Base-by-base conservation (phyloP, 92 coral and sea anemone genomes). In the Epizoanthus ramosus region DNA sequence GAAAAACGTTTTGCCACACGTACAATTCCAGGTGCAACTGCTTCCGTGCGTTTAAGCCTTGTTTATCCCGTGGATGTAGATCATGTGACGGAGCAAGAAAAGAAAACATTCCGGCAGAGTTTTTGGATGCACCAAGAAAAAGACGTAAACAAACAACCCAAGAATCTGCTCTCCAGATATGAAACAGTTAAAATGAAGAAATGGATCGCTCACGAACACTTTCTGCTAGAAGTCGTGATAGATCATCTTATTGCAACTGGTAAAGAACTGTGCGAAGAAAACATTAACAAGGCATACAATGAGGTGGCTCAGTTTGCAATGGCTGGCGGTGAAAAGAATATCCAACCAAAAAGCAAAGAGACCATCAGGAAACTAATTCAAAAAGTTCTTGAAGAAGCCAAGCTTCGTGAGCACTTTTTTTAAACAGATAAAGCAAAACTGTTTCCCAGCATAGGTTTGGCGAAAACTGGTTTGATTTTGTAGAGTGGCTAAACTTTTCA, bases 21-120 rank as follows among this genome's bases (percentile, higher is more conserved):
- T 85, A 84, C 41, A 68, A 60, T 39, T 85, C 85, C 18, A 60
- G 73, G 79, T 77, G 89, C 50, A 82, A 80, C 18, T 84, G 83
- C 71, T 84, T 72, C 71, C 83, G 77, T 50, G 28, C 57, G 15
- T 50, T 84, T 13, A 80, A 41, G 63, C 53, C 82, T 13, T 84
- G 83, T 73, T 58, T 52, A 63, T 39, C 25, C 8, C 75, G 88
- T 66, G 66, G 73, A 21, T 74, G 88, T 50, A 80, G 77, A 74
- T 67, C 61, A 76, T 84, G 88, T 57, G 68, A 18, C 1, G 87
- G 74, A 43, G 71, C 71, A 66, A 74, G 82, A 4, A 84, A 84
- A 5, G 74, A 17, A 16, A 71, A 65, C 23, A 73, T 73, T n/a
- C 64, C 45, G 69, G 79, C 25, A 22, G 80, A 22, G 77, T 67